Evolutionary conservation across 1,140 invertebrate genomes (phyloP), one percentile per base, ranked within the genome.

Genomic region (Musca domestica): DNA sequence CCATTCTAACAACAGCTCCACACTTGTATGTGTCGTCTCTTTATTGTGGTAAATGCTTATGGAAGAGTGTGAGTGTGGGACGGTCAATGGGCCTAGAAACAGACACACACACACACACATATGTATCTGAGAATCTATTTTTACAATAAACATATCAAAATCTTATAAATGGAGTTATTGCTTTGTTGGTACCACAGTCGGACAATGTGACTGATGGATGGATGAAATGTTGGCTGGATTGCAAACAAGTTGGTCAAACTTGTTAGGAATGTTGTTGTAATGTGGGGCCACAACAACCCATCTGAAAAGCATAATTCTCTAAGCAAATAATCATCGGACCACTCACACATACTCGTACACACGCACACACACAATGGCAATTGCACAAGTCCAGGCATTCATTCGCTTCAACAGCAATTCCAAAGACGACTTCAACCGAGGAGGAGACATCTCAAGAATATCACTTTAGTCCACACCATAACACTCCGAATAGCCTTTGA

Each of bases 61-160:
- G 34, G 34, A 12, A 9, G 4, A 12, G 34, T 41, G 34, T 41
- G 34, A 41, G 34, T 41, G 34, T 41, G 34, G 34, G 34, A 10
- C 10, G 34, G 34, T 41, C 34, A 4, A 30, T 30, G 27, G 27
- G 3, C 9, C 27, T 41, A 41, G 6, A 41, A 10, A 41, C 10
- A 41, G 2, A 12, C 12, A 41, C 10, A 12, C 10, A 41, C 10
- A 10, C 10, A 12, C 10, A 12, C 2, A 5, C 10, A 41, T 41
- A 41, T 41, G n/a, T 61, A 61, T 61, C 56, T 61, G 30, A 19
- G 56, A 61, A 61, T 61, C 56, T 61, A 61, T 34, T 61, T 61
- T 34, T 61, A 61, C 56, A 61, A 61, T 61, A 61, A 61, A 61
- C 56, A 61, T 61, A 61, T 61, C 56, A 61, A 61, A 61, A 61